Conservation (phyloP, 2,113 vertebrate genomes). For the Aldabrachelys gigantea region DNA sequence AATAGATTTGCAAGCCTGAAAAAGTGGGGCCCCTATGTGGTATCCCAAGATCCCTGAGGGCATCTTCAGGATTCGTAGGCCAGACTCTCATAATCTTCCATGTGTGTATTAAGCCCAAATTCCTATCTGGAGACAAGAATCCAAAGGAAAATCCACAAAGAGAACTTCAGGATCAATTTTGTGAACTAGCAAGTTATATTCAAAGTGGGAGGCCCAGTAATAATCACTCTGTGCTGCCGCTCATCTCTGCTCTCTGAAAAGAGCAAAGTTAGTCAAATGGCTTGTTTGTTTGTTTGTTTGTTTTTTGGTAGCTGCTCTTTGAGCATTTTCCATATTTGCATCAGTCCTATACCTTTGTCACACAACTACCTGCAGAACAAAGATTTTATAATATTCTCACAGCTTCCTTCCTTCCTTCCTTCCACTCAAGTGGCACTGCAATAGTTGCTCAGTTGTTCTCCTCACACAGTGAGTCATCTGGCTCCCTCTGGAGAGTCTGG, state of each 20-base stretch:
- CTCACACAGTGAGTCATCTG: constrained; percentile 48
- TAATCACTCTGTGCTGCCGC: neutral
- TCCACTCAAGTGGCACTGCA: neutral
- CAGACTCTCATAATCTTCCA: neutral
- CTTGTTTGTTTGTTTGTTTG: neutral
- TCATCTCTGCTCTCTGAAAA: neutral
- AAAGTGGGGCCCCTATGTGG: neutral
- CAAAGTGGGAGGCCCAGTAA: neutral
- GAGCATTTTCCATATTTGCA: neutral
- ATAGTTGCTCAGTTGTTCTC: constrained; percentile 34
- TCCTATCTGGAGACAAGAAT: neutral
- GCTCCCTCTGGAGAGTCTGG: neutral
- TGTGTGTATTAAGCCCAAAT: constrained; percentile 14
- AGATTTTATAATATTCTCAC: neutral
- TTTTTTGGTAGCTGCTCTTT: neutral
- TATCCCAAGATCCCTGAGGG: neutral
- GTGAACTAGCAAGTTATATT: neutral
- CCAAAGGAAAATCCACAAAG: neutral
- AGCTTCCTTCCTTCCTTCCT: constrained; percentile 23
- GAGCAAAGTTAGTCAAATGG: neutral
- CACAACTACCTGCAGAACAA: neutral
- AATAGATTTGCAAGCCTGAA: neutral
- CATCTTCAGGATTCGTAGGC: neutral
- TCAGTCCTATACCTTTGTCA: neutral
- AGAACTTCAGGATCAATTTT: neutral